Evolutionary conservation across 2,113 vertebrate species (phyloP).

Genomic region (Chrysemys picta): DNA sequence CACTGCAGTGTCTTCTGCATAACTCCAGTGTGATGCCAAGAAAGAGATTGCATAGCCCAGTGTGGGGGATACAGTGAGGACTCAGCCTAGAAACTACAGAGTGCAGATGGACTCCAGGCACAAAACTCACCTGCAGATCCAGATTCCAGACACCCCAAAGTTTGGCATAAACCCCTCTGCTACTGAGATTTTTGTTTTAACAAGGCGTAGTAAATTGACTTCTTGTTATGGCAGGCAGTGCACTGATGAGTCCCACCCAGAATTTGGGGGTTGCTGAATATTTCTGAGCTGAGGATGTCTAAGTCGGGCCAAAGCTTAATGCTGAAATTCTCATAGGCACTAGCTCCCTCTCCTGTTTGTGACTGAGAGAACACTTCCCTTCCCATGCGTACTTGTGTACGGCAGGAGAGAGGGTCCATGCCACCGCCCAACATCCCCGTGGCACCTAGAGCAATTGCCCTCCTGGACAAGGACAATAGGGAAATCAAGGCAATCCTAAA

Average conservation of each 20-base stretch:
- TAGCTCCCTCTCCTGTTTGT: neutral
- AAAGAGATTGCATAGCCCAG: neutral
- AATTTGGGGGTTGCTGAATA: neutral
- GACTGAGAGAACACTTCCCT: neutral
- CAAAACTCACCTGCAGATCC: neutral
- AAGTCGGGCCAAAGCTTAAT: neutral
- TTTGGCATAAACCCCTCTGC: neutral
- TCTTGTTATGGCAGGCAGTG: too few species aligned
- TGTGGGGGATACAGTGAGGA: neutral
- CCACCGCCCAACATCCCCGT: neutral
- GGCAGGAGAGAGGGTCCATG: neutral
- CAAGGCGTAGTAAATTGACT: neutral
- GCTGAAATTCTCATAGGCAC: neutral
- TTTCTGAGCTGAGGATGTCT: neutral
- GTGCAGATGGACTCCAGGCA: neutral
- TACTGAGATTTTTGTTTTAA: neutral
- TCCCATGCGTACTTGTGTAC: neutral
- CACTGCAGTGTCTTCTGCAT: neutral
- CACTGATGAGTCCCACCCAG: neutral
- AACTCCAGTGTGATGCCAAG: neutral
- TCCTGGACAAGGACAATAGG: neutral
- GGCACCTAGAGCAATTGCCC: neutral
- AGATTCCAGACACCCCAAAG: accelerated
- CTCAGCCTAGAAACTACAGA: neutral
- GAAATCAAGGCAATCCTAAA: neutral